phyloP scores from a whole-genome alignment of 1,140 invertebrate genomes.

The Drosophila dunni region DNA sequence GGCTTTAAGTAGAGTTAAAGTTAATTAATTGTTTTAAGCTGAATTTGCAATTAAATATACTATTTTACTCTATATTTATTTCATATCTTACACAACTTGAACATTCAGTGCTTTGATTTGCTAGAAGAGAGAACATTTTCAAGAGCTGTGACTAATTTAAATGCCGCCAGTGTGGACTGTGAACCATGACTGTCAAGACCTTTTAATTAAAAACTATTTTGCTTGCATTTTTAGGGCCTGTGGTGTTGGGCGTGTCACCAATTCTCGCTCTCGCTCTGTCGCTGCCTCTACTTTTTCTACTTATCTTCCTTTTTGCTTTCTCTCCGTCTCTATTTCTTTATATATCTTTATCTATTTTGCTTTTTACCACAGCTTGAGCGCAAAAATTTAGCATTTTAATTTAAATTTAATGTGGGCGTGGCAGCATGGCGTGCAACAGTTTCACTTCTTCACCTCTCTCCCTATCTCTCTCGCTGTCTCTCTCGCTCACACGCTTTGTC shows the following conservation, averaged over 20 bases:
- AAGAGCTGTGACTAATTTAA: slow-evolving; percentile 36
- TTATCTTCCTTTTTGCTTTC: background rate
- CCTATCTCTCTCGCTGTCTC: slow-evolving; percentile 1
- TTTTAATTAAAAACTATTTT: slow-evolving; percentile 83
- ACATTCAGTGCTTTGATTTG: background rate
- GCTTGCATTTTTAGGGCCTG: slow-evolving; percentile 74
- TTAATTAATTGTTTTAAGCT: too few relatives aligned
- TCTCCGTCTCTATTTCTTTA: background rate
- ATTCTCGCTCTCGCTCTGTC: background rate
- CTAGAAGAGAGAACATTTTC: background rate
- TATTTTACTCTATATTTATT: background rate
- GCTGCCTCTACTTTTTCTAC: background rate
- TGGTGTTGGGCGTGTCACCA: slow-evolving; percentile 57
- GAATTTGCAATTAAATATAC: background rate
- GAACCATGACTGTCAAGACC: slow-evolving; percentile 59
- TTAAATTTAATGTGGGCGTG: slow-evolving; percentile 79
- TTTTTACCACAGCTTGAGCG: slow-evolving; percentile 62
- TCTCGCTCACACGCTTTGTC: background rate
- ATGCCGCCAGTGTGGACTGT: slow-evolving; percentile 49
- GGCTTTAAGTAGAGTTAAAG: background rate
- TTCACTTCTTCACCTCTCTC: slow-evolving; percentile 28
- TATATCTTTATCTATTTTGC: slow-evolving; percentile 6
- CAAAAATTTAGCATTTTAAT: slow-evolving; percentile 80
- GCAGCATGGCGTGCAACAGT: slow-evolving; percentile 72
- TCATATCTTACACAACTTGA: background rate